Evolutionary conservation across 2,113 vertebrate species (phyloP).

Genomic region (Axis porcinus): DNA sequence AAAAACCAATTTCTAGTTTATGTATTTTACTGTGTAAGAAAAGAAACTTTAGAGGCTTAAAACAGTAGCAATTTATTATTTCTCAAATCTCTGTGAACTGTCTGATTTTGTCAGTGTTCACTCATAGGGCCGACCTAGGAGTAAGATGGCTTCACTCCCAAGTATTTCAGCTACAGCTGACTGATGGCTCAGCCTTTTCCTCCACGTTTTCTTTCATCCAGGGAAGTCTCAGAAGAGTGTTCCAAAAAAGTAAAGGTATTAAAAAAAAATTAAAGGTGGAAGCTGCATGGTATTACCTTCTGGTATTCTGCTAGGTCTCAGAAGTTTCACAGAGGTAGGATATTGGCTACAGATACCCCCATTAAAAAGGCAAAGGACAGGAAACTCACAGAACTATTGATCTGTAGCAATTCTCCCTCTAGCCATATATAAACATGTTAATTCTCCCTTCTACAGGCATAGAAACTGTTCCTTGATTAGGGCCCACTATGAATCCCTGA

Average conservation of each 20-base stretch:
- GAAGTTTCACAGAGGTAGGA: neutral
- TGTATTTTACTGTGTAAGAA: neutral
- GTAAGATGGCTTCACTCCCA: too few species aligned
- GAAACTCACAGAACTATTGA: neutral
- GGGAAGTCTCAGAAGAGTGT: neutral
- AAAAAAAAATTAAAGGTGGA: neutral
- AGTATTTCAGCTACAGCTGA: neutral
- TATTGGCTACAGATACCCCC: neutral
- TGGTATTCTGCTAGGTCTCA: neutral
- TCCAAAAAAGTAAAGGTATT: neutral
- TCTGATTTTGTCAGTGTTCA: neutral
- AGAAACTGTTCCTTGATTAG: neutral
- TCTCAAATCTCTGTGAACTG: neutral
- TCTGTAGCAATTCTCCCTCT: neutral
- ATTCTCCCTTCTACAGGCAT: neutral
- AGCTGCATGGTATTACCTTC: neutral
- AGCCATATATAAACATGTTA: neutral
- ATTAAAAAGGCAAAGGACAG: neutral
- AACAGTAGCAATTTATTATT: neutral
- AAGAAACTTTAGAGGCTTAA: too few species aligned
- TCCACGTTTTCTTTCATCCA: neutral
- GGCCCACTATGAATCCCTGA: neutral
- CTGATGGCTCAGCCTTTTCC: neutral
- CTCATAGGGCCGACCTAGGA: neutral
- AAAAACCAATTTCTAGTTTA: neutral